phyloP scores from a whole-genome alignment of 2,797 vertebrate genomes.

The Aldrovandia affinis region DNA sequence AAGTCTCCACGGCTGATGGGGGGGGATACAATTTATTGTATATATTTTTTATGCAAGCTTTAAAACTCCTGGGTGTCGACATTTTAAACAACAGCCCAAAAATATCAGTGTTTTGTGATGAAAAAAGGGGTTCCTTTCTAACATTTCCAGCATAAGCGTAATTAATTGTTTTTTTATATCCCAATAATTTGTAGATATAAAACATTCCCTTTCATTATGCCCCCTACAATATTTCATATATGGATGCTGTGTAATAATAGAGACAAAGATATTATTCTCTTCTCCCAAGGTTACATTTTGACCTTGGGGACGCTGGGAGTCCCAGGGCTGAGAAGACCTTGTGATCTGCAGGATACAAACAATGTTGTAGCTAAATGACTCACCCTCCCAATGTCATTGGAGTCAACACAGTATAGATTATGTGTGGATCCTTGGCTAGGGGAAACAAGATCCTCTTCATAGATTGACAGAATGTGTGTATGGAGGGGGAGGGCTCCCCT shows the following conservation, averaged over 20 bases:
- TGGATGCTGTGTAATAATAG: slow-evolving; percentile 39
- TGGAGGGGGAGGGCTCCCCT: slow-evolving; percentile 70
- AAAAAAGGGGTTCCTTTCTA: background rate
- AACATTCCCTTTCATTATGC: too few species aligned
- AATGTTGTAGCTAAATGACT: slow-evolving; percentile 60
- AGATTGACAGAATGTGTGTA: slow-evolving; percentile 57
- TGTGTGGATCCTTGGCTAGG: slow-evolving; percentile 64
- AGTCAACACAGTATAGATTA: slow-evolving; percentile 53
- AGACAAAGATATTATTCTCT: slow-evolving; percentile 47
- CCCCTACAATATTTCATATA: too few species aligned
- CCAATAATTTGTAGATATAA: too few species aligned
- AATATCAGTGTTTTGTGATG: background rate
- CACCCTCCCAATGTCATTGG: slow-evolving; percentile 51
- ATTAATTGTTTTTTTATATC: slow-evolving; percentile 46
- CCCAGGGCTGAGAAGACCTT: slow-evolving; percentile 51
- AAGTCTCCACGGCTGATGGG: too few species aligned
- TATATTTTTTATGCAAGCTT: too few species aligned
- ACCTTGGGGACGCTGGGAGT: slow-evolving; percentile 56
- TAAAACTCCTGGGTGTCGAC: too few species aligned
- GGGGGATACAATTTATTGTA: too few species aligned
- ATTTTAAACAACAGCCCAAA: too few species aligned
- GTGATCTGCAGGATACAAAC: slow-evolving; percentile 59
- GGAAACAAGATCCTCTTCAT: slow-evolving; percentile 72
- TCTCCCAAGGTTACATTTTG: slow-evolving; percentile 58
- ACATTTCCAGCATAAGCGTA: too few species aligned